Base-by-base conservation (phyloP, 2,888 invertebrate genomes). In the Cheilosia impressa region DNA sequence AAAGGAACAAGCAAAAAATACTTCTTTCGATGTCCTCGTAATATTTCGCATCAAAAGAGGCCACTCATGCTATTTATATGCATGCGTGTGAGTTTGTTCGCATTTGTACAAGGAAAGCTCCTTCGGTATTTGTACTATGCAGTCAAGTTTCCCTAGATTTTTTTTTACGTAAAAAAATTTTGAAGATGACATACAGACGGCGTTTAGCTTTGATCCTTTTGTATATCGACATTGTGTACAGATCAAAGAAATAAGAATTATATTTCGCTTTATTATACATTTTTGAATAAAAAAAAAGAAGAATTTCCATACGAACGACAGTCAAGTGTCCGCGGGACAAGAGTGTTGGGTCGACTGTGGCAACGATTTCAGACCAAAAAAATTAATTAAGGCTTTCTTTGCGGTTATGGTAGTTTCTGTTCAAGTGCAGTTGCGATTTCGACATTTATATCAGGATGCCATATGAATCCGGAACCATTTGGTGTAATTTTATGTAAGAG, bases 181-280 rank as follows among this genome's bases (percentile, higher is more conserved):
- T 43, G n/a, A 50, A 47, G 52, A 50, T 10, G 17, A 43, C 45
- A 45, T 22, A 60, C 34, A 55, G 22, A 55, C 73, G 72, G 63
- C 66, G 71, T 69, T 75, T 79, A 69, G 79, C 83, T 84, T 79
- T 84, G 83, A 84, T 84, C 73, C 78, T 79, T 79, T 73, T 84
- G 53, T 68, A 4, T 62, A 41, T 31, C 63, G 24, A 45, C 50
- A 63, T 75, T 79, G 24, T 58, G 52, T 27, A 19, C 17, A 55
- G 73, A 84, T 84, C 83, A 84, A 84, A 79, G 79, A 52, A 57
- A 71, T 60, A 45, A 38, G 34, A 81, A 52, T 81, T 76, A 52
- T 76, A 43, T 75, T 63, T 31, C 6, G 24, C 58, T 69, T 38
- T 72, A 10, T 55, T 57, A 45, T 58, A 3, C 13, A 5, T 71